These are phyloP conservation scores for Clarias platycephalus DNA, from an alignment of 2,797 vertebrate genomes.

Conservation along the genomic window DNA sequence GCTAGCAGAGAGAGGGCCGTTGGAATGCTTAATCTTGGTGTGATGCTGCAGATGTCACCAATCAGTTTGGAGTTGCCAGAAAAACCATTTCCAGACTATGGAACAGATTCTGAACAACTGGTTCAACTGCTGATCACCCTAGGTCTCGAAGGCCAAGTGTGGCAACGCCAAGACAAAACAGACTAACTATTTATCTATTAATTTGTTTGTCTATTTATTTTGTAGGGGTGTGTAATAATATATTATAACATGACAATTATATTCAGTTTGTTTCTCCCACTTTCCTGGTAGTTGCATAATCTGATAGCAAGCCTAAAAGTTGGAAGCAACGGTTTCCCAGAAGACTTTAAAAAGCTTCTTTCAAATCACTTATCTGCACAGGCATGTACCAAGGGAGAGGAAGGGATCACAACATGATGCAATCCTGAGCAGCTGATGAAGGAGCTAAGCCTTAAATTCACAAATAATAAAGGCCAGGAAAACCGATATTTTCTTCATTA, in stretches of 20 bases:
- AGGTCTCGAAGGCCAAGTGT: too few relatives aligned
- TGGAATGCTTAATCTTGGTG: too few relatives aligned
- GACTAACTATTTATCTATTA: too few relatives aligned
- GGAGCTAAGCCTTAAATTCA: slow-evolving; percentile 81
- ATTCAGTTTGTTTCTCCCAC: not conserved
- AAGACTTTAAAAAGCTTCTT: slow-evolving; percentile 26
- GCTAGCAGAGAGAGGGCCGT: too few relatives aligned
- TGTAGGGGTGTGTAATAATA: not conserved
- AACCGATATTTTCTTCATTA: slow-evolving; percentile 86
- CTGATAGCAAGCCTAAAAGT: slow-evolving; percentile 24
- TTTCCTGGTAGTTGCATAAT: slow-evolving; percentile 22
- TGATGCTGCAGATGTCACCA: too few relatives aligned
- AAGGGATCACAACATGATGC: slow-evolving; percentile 25
- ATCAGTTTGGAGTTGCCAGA: too few relatives aligned
- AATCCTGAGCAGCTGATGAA: slow-evolving; percentile 71
- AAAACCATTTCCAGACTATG: too few relatives aligned
- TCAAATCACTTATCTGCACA: slow-evolving; percentile 7
- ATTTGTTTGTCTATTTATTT: not conserved
- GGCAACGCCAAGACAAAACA: too few relatives aligned
- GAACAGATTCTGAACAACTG: too few relatives aligned
- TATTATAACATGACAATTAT: not conserved
- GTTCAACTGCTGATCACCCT: too few relatives aligned
- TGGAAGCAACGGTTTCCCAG: slow-evolving; percentile 35
- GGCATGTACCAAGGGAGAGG: not conserved
- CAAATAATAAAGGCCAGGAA: slow-evolving; percentile 81